Evolutionary conservation across 2,888 invertebrate genomes (phyloP), one percentile per base, ranked within the genome.

Genomic region (Amblyteles armatorius): DNA sequence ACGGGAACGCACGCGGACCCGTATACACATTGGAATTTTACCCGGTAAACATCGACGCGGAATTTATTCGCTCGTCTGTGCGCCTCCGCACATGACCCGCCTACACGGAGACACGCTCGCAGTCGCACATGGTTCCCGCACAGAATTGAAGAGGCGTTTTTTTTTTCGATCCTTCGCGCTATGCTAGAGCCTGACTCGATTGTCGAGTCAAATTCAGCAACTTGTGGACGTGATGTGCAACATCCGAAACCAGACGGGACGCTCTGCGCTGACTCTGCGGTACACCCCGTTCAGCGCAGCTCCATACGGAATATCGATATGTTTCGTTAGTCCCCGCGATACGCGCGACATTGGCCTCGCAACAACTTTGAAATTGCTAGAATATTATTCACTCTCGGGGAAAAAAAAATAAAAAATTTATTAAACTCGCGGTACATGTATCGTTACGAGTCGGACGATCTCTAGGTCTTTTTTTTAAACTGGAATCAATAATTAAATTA

Each of bases 251-350:
- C 50, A 69, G 69, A 67, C 76, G 50, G 16, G 60, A 76, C 50
- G n/a, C 63, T 48, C 44, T 40, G 69, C 26, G 69, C 69, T 79
- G 63, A 73, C 74, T 50, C 19, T 26, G 73, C 82, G 48, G 33
- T 78, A 33, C 29, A 48, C 29, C 29, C 52, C n/a, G 22, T 69
- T n/a, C 71, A 26, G 44, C 22, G 19, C 50, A 76, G 71, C 73
- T 81, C 44, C 55, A 74, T 55, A 81, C 77, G 65, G 82, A 84
- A 84, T 84, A 84, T 82, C 84, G 82, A 84, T 84, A 82, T 65
- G 71, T 84, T 79, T 82, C 74, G 82, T 82, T 79, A 82, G 74
- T 26, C 52, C 33, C 5, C 33, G 33, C 13, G 52, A 50, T 77
- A 72, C 40, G 60, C 55, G 52, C 69, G 40, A 40, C 60, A 48